Evolutionary conservation across 2,888 invertebrate species (phyloP), one percentile per base, ranked within the genome.

Genomic region (Pinctada fucata): DNA sequence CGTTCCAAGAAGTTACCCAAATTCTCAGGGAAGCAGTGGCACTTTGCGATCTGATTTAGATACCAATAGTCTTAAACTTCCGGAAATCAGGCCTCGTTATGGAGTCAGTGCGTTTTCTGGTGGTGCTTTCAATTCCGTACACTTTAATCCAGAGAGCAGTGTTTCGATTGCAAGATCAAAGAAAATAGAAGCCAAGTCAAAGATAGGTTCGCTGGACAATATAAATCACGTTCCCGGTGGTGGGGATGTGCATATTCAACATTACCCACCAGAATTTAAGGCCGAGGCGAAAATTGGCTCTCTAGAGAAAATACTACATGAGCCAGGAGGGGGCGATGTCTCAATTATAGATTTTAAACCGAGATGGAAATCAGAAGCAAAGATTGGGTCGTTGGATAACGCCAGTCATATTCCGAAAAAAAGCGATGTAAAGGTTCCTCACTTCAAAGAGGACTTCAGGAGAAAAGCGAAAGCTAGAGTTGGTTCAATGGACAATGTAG

Each of bases 351-450:
- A 82, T 63, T 80, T 85, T 47, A 85, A 83, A 76, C 82, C 82
- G 8, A 80, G 83, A 48, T 89, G 88, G 88, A 85, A 85, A 66
- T 82, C 85, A 0, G 81, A 84, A 31, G 70, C 89, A 3, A 84
- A 87, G 75, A 83, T 89, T 16, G 86, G 86, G 3, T 88, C 90
- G 4, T 67, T 88, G 68, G 84, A 85, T 6, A 88, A 90, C 77
- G 75, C 75, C n/a, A 72, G 84, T 45, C 87, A 90, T 80, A 79
- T 75, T 31, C 88, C 88, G 6, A 80, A 78, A 31, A 79, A 74
- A 63, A 51, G 72, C 45, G 72, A 79, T 45, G 85, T 85, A 63
- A 78, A 78, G 67, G 84, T 83, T 45, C 85, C 84, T 48, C 79
- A 84, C 68, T 85, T 85, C 72, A 67, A 78, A 10, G 75, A 71